Evolutionary conservation across 1,140 invertebrate species (phyloP), one percentile per base, ranked within the genome.

Genomic region (Brachionus rotundiformis): DNA sequence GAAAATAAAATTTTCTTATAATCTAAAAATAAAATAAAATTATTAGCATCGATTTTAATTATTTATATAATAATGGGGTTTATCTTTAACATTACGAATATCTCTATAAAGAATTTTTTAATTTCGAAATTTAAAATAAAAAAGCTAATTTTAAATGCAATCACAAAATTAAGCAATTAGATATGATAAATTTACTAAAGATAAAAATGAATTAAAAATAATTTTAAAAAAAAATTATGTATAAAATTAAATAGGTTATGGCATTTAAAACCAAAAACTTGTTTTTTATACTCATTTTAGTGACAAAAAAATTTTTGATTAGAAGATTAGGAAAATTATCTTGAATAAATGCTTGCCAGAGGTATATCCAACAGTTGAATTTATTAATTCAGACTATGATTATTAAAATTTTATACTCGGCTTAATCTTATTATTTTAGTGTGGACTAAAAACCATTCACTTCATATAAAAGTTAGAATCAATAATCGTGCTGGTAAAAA

Each of bases 21-120:
- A 54, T 54, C 47, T 54, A 54, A 54, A 54, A 54, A n/a, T 54
- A 54, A 54, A 54, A 54, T n/a, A n/a, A 54, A 19, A 41, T 1
- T 5, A 41, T 41, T 41, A 54, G 19, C 47, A 54, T 54, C 19
- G 47, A 54, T 54, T 54, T 54, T 54, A 19, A 19, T 54, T 19
- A 2, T 54, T 54, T 54, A 54, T 41, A 41, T 54, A 23, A 4
- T 8, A 19, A 6, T 19, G 5, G 16, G 16, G 4, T 54, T 54
- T 54, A 54, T 54, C 47, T 7, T 54, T 54, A 19, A 19, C 36
- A 39, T 39, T 6, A 39, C 47, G 47, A 54, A 8, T 54, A 54
- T 54, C 47, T 54, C 19, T n/a, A n/a, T n/a, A n/a, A n/a, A 7
- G 16, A 54, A 19, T 19, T 54, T 54, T 54, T 19, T 54, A 54